These are phyloP conservation scores for Echinometra lucunter DNA, from an alignment of 53 echinoderm and acorn worm genomes.

Conservation along the genomic window DNA sequence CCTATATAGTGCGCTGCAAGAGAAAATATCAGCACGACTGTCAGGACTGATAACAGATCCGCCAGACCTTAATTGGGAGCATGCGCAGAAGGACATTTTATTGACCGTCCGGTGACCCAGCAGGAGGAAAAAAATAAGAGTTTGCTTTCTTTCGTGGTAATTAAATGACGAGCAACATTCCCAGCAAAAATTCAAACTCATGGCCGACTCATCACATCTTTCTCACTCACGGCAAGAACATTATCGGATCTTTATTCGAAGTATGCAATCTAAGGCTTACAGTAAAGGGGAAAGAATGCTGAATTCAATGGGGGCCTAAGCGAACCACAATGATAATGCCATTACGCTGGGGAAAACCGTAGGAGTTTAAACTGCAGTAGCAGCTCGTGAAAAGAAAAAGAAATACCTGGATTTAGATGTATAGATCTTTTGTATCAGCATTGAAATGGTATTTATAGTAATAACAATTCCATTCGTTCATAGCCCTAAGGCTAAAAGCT, in stretches of 20 bases:
- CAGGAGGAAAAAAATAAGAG: not conserved
- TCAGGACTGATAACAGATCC: not conserved
- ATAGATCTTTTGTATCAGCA: not conserved
- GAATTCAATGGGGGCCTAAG: not conserved
- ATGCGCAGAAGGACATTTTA: not conserved
- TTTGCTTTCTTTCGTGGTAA: not conserved
- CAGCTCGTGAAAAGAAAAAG: not conserved
- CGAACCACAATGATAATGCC: not conserved
- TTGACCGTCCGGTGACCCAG: not conserved
- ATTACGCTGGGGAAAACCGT: not conserved
- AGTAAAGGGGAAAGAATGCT: not conserved
- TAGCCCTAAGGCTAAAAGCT: not conserved
- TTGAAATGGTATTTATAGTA: conserved; percentile 14
- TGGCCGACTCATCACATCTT: not conserved
- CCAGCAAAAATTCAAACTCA: conserved; percentile 7
- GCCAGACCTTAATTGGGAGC: not conserved
- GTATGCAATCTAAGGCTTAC: not conserved
- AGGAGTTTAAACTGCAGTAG: not conserved
- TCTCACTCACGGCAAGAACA: not conserved
- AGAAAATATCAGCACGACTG: not conserved
- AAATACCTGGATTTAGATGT: not conserved
- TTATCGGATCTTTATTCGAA: not conserved
- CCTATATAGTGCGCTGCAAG: no score
- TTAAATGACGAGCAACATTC: conserved; percentile 10
- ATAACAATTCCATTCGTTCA: conserved; percentile 9